Percentiles rank a stretch among this genome's conserved stretches.
These are phyloP conservation scores for Drosophila repleta DNA, from an alignment of 1,140 invertebrate genomes.

Conservation along the genomic window DNA sequence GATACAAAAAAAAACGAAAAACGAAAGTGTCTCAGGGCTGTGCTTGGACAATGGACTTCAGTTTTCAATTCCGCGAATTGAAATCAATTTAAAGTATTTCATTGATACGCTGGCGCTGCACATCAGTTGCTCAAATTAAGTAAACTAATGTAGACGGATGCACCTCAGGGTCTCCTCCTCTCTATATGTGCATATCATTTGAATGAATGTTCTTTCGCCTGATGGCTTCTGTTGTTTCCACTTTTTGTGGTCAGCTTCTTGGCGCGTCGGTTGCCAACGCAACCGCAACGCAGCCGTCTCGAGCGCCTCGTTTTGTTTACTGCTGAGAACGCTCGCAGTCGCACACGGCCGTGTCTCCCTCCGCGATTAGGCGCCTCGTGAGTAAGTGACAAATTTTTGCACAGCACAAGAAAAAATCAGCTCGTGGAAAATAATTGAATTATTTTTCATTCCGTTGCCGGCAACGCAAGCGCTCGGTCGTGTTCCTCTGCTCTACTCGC, in stretches of 20 bases:
- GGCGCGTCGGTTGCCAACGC: slow-evolving; percentile 59
- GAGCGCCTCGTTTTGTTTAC: slow-evolving; percentile 61
- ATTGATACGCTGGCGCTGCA: slow-evolving; percentile 1
- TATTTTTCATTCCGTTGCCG: slow-evolving; percentile 79
- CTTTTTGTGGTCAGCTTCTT: slow-evolving; percentile 55
- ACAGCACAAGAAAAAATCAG: slow-evolving; percentile 1
- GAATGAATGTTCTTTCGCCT: slow-evolving; percentile 16
- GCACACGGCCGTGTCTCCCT: slow-evolving; percentile 11
- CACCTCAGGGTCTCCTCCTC: background rate
- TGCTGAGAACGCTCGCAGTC: slow-evolving; percentile 47
- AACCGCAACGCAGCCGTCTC: slow-evolving; percentile 24
- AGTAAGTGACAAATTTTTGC: slow-evolving; percentile 55
- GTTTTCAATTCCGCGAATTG: slow-evolving; percentile 79
- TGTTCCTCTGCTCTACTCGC: slow-evolving; percentile 31
- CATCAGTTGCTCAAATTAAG: slow-evolving; percentile 59
- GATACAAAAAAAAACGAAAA: background rate
- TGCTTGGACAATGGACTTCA: slow-evolving; percentile 48
- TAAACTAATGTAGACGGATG: slow-evolving; percentile 13
- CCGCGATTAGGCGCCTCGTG: slow-evolving; percentile 60
- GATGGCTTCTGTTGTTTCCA: background rate
- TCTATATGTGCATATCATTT: slow-evolving; percentile 7
- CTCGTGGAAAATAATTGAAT: slow-evolving; percentile 76
- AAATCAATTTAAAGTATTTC: slow-evolving; percentile 61
- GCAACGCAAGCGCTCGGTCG: slow-evolving; percentile 76
- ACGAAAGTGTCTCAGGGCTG: slow-evolving; percentile 8